A percentile compares a stretch with the other conserved stretches of the same genome.
Conservation (phyloP, 2,888 invertebrate genomes). For the Merodon equestris region DNA sequence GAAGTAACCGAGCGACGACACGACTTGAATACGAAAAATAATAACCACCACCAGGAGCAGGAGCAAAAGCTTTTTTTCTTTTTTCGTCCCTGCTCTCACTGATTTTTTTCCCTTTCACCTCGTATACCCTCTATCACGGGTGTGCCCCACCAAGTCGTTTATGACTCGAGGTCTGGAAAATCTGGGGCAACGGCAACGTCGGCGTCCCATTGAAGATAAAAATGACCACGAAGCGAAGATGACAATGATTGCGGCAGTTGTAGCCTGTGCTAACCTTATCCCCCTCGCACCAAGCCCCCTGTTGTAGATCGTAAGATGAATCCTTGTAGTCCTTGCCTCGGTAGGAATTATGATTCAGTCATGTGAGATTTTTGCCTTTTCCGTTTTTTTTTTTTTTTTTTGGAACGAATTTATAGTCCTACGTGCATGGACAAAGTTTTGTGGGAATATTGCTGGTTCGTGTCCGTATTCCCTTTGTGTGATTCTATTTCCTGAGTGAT, state of each 20-base stretch:
- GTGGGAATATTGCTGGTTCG: slow-evolving; percentile 30
- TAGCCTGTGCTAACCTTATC: too few species aligned
- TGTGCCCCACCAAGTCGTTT: too few species aligned
- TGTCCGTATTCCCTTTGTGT: slow-evolving; percentile 46
- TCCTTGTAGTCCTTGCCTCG: neutral
- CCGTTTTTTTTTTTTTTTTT: slow-evolving; percentile 19
- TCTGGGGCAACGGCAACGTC: too few species aligned
- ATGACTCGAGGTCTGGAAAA: too few species aligned
- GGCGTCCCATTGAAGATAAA: neutral
- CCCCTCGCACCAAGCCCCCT: too few species aligned
- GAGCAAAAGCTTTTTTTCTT: slow-evolving; percentile 6
- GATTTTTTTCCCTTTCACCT: neutral
- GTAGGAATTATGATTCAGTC: slow-evolving; percentile 55
- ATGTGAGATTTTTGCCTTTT: slow-evolving; percentile 11
- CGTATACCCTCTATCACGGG: too few species aligned
- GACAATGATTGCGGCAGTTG: slow-evolving; percentile 38
- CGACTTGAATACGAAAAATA: slow-evolving; percentile 59
- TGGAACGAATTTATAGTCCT: slow-evolving; percentile 26
- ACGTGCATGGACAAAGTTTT: slow-evolving; percentile 57
- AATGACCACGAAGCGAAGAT: slow-evolving; percentile 48
- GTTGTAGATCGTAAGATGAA: too few species aligned
- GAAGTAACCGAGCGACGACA: slow-evolving; percentile 38
- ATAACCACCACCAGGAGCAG: slow-evolving; percentile 49
- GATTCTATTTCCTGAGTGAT: slow-evolving; percentile 49
- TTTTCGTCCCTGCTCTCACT: slow-evolving; percentile 23